phyloP scores from a whole-genome alignment of 2,888 invertebrate species.

The Drosophila parthenogenetica region DNA sequence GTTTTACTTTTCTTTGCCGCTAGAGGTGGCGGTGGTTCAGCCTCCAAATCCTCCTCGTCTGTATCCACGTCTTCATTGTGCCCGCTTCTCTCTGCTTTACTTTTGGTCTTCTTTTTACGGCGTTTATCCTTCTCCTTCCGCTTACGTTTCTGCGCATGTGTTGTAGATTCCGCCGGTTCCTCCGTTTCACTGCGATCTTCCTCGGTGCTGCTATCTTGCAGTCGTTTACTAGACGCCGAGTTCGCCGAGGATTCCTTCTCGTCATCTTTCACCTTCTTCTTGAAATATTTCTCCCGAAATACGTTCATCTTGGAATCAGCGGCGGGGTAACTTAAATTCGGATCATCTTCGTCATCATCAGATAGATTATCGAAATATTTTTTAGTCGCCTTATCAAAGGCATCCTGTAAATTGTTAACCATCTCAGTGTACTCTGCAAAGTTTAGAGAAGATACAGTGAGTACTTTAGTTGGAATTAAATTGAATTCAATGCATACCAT shows the following conservation, averaged over 20 bases:
- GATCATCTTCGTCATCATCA: constrained; percentile 93
- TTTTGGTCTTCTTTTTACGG: constrained; percentile 83
- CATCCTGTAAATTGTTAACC: constrained; percentile 90
- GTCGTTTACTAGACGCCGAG: constrained; percentile 34
- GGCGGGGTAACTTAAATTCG: constrained; percentile 88
- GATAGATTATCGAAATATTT: constrained; percentile 93
- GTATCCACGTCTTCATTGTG: constrained; percentile 61
- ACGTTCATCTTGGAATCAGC: constrained; percentile 85
- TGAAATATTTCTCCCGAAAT: constrained; percentile 85
- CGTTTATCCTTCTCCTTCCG: constrained; percentile 85
- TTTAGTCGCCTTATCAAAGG: constrained; percentile 92
- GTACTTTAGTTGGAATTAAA: neutral
- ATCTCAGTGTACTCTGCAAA: constrained; percentile 68
- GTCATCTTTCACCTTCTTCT: constrained; percentile 82
- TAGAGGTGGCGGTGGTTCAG: constrained; percentile 37
- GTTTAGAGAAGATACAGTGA: neutral
- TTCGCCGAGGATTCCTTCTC: constrained; percentile 46
- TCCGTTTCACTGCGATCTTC: constrained; percentile 52
- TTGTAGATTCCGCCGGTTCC: constrained; percentile 14
- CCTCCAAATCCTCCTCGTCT: constrained; percentile 66
- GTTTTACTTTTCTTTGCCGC: constrained; percentile 58
- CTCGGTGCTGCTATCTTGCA: constrained; percentile 43
- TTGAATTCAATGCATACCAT: constrained; percentile 88
- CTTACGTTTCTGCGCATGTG: constrained; percentile 79
- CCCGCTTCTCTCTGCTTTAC: constrained; percentile 52